Evolutionary conservation across 2,113 vertebrate genomes (phyloP).

Genomic region (Petromus typicus): DNA sequence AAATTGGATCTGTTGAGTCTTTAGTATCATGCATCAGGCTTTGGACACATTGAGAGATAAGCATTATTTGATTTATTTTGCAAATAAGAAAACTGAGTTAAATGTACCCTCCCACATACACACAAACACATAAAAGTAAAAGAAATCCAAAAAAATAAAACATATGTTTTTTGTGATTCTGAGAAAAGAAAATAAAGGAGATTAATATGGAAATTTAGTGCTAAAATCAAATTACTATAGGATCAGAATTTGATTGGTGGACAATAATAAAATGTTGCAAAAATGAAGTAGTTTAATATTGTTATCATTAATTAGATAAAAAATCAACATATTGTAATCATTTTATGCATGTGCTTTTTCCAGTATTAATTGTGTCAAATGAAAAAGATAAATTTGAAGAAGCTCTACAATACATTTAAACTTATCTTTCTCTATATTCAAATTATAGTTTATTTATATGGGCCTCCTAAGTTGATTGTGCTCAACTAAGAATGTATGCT

Average conservation of each 20-base stretch:
- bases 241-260: background rate
- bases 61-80: background rate
- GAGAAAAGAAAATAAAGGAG: background rate
- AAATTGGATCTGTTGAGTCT: background rate
- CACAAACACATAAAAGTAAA: background rate
- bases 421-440: background rate
- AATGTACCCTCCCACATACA: background rate
- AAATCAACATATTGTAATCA: background rate
- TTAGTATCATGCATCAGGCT: background rate
- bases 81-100: background rate
- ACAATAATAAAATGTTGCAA: background rate
- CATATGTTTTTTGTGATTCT: background rate
- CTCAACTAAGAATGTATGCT: background rate
- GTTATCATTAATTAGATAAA: background rate
- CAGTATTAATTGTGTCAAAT: background rate
- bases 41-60: background rate
- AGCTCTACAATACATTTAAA: background rate
- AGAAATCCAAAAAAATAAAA: background rate
- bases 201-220: background rate
- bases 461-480: rapidly evolving
- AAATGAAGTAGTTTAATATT: background rate
- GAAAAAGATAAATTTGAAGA: background rate
- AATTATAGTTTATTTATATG: background rate
- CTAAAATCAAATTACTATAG: background rate
- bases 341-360: background rate